Evolutionary conservation across 2,797 vertebrate genomes (phyloP), one percentile per base, ranked within the genome.

Genomic region (Diplodus puntazzo): DNA sequence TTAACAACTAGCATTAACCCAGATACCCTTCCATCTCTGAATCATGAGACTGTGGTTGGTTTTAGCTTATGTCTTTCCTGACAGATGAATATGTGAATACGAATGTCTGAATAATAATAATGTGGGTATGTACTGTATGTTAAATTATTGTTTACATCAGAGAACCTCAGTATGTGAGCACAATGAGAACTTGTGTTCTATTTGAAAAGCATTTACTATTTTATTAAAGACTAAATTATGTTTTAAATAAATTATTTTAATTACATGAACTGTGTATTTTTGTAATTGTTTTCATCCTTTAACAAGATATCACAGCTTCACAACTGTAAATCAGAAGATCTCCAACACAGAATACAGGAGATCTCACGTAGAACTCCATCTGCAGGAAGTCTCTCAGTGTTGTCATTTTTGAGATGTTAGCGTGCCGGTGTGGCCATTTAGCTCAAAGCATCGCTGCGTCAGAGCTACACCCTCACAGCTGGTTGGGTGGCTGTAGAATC

Each of bases 1-100:
- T 93, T 0, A 95, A 95, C 0, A 92, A 95, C 58, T 95, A 85
- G 1, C 48, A n/a, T 66, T 16, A 7, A 57, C 23, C 16, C 23
- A 43, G 52, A 30, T 14, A 13, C 5, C 43, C 14, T 13, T 17
- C 48, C 12, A 20, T 60, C 20, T 57, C 30, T 66, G 20, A 58
- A 59, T n/a, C 11, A 18, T 43, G 7, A 73, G 1, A 39, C 57
- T 2, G 12, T 43, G 21, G 11, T 25, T 55, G 17, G 11, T 59
- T 81, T 70, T 20, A 49, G 49, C 5, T 70, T 5, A 1, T 20
- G 17, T 25, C 20, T 66, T 69, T n/a, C 49, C 18, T 30, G 50
- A 69, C 17, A 16, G 30, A 66, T 57, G 18, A 30, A 55, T 20
- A 18, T 17, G 20, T 67, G 25, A 2, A 2, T 55, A 43, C 69